Evolutionary conservation across 2,797 vertebrate species (phyloP).

Genomic region (Enteromius afrohamiltoni): DNA sequence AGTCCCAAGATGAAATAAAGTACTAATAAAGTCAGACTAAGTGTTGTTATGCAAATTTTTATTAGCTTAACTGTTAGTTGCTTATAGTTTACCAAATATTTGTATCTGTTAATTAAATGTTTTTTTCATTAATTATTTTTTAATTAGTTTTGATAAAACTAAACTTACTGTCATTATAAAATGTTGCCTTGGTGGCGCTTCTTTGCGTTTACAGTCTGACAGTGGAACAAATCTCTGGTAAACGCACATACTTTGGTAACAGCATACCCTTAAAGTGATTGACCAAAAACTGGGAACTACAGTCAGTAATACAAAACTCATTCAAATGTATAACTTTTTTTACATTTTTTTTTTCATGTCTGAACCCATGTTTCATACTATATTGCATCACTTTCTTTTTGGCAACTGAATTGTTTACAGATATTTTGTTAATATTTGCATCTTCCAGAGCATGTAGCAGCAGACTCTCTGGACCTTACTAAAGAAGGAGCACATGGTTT

Average conservation of each 20-base stretch:
- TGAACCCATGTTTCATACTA: slow-evolving; percentile 26
- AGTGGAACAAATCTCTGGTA: slow-evolving; percentile 12
- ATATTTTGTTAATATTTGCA: slow-evolving; percentile 54
- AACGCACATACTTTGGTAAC: slow-evolving; percentile 12
- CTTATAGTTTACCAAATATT: neutral
- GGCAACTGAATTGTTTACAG: slow-evolving; percentile 27
- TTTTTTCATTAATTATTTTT: neutral
- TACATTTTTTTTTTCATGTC: neutral
- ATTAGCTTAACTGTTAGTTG: neutral
- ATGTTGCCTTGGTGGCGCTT: neutral
- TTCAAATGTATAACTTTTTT: neutral
- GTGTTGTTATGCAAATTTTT: slow-evolving; percentile 16
- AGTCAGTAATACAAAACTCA: slow-evolving; percentile 55
- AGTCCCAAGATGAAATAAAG: slow-evolving; percentile 62
- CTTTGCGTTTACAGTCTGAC: slow-evolving; percentile 1
- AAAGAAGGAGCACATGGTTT: slow-evolving; percentile 67
- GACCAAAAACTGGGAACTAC: slow-evolving; percentile 58
- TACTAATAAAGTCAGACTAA: slow-evolving; percentile 51
- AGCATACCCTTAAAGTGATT: slow-evolving; percentile 32
- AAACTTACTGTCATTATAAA: neutral
- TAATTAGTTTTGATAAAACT: no score
- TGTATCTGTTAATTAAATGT: neutral
- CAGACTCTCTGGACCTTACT: slow-evolving; percentile 38
- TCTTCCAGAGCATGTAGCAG: slow-evolving; percentile 26
- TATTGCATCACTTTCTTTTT: slow-evolving; percentile 40